phyloP scores from a whole-genome alignment of 1,140 invertebrate genomes.

The Anthonomus grandis region DNA sequence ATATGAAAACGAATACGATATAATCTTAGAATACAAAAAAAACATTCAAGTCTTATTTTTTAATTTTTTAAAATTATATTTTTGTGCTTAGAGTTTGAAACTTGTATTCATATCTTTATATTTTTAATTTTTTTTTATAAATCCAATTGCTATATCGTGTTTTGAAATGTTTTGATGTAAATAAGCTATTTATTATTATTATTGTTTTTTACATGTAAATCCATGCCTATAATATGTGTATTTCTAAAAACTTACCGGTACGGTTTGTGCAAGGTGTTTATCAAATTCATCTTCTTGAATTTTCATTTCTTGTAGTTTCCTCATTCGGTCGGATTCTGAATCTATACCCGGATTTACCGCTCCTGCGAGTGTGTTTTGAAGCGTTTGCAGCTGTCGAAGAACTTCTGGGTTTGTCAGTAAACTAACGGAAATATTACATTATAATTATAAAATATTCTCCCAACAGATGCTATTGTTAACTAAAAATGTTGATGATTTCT shows the following conservation, averaged over 20 bases:
- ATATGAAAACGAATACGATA: too few species aligned
- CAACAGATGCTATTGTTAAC: too few species aligned
- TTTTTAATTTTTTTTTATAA: neutral
- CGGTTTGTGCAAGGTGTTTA: slow-evolving; percentile 69
- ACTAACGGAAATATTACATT: slow-evolving; percentile 47
- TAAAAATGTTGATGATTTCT: too few species aligned
- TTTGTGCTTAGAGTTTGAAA: neutral
- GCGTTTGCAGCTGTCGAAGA: slow-evolving; percentile 66
- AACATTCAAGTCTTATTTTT: too few species aligned
- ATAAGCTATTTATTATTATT: too few species aligned
- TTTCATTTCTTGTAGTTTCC: slow-evolving; percentile 67
- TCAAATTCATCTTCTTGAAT: slow-evolving; percentile 77
- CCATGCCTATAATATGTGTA: neutral
- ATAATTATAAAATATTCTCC: too few species aligned
- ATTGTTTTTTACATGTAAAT: neutral
- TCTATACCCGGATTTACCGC: slow-evolving; percentile 50
- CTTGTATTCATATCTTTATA: neutral
- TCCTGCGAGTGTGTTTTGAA: slow-evolving; percentile 52
- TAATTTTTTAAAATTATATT: neutral
- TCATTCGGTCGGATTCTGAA: slow-evolving; percentile 64
- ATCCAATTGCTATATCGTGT: neutral
- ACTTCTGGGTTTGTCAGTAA: slow-evolving; percentile 73
- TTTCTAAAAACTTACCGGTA: slow-evolving; percentile 53
- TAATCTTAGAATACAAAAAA: too few species aligned
- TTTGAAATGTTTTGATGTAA: neutral